Conservation (phyloP, 2,797 vertebrate species). For the Apodemus agrarius region DNA sequence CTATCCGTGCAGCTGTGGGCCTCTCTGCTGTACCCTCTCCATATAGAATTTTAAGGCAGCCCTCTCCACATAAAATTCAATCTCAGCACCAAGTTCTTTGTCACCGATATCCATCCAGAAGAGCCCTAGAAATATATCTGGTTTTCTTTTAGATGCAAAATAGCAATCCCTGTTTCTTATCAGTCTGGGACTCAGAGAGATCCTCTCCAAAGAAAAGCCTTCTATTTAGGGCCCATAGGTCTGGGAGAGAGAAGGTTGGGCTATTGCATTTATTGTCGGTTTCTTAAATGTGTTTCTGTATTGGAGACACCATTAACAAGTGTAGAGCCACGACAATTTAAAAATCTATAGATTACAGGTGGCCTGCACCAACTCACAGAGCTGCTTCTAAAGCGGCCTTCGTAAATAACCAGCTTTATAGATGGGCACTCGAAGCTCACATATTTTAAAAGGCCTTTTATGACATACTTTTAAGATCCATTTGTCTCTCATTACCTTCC, state of each 20-base stretch:
- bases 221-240: constrained; percentile 38
- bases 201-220: constrained; percentile 14
- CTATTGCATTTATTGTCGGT: not conserved
- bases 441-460: constrained; percentile 72
- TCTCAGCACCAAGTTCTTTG: constrained; percentile 33
- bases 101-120: not conserved
- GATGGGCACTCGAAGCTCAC: constrained; percentile 36
- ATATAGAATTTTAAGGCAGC: not conserved
- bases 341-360: constrained; percentile 38
- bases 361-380: not conserved
- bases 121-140: constrained; percentile 13
- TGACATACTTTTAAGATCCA: constrained; percentile 70
- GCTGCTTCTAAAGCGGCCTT: constrained; percentile 52
- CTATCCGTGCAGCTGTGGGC: constrained; percentile 10
- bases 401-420: constrained; percentile 62
- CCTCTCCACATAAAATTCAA: constrained; percentile 59
- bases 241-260: not conserved
- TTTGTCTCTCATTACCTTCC: constrained; percentile 71
- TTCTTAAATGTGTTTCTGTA: constrained; percentile 57
- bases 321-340: constrained; percentile 22
- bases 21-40: not conserved
- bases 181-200: not conserved
- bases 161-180: constrained; percentile 24
- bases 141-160: constrained; percentile 46
- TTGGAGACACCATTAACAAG: constrained; percentile 31